Base-by-base conservation (phyloP, 2,888 invertebrate genomes). In the Sminthurides aquaticus region DNA sequence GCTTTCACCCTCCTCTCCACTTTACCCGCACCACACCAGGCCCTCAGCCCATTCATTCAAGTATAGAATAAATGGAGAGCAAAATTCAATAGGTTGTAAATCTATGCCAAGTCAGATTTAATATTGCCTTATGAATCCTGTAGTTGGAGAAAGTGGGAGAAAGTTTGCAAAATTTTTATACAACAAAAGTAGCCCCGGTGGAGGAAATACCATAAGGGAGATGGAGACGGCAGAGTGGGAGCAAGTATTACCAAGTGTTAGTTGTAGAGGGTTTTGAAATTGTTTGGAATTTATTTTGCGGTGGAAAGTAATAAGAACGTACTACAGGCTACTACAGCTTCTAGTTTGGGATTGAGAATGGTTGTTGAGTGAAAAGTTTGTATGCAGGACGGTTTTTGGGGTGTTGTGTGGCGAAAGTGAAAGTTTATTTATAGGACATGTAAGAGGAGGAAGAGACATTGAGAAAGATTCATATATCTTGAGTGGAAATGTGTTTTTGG, bases 381-480 rank as follows among this genome's bases (percentile, higher is more conserved):
- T 28, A 61, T 61, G 61, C 54, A 54, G 61, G 55, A 59, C 49
- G 48, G 29, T 20, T 20, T 3, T 59, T 8, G 22, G 25, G 25
- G 24, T 28, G 3, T 29, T 34, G 11, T 22, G 34, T 28, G 34
- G 59, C 49, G 2, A 49, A 49, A 59, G 59, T 54, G 55, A 54
- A 61, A 60, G 60, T 60, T 60, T 60, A 60, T 59, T 59, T 59
- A 59, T 59, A 49, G 59, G 59, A 18, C 43, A 15, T 18, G 59
- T 57, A 57, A 57, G 57, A 28, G 29, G 29, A 34, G 57, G 3
- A 27, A 49, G 49, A 49, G 59, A 49, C 59, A 59, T 49, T 57
- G 34, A 25, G 43, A 27, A 8, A 34, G 29, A 54, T 61, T 54
- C 54, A 52, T 54, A 60, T 60, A n/a, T 60, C 49, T 60, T 25